Evolutionary conservation across 1,140 invertebrate species (phyloP), one percentile per base, ranked within the genome.

Genomic region (Stratiolaelaps scimitus): DNA sequence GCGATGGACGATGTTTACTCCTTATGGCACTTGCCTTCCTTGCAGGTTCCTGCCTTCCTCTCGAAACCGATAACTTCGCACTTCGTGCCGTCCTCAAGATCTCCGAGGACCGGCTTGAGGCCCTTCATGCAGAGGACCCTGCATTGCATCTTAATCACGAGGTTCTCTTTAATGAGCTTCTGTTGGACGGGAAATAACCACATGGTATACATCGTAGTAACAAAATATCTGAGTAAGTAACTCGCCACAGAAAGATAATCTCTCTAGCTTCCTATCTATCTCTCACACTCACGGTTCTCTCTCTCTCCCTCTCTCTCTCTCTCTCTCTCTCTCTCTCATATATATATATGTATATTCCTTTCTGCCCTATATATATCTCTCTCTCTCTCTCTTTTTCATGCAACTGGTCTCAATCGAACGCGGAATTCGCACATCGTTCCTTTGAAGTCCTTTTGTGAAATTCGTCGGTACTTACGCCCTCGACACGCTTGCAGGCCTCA

Each of bases 61-160:
- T 28, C 28, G 47, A 48, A 48, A 28, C 20, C 28, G 47, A 48
- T 48, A 23, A 19, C 4, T 28, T 48, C 47, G 47, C 47, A 48
- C 15, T 48, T 28, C 7, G 47, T 48, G 20, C 47, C 47, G 47
- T 48, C 47, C 7, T 19, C 19, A 15, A 48, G 47, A 28, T 48
- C 28, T 28, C 28, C 47, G 47, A 48, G 28, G 15, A 28, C 28
- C 4, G 47, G 15, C 4, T 23, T 6, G 19, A 23, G 19, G 4
- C 47, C 47, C 47, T 48, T 48, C 19, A 28, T 48, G 15, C 47
- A 48, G 7, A 4, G 20, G 47, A 48, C 47, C 47, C 28, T 48
- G 15, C 47, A 48, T 15, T 48, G 47, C 47, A 48, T 48, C 47
- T 48, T 48, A 28, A 48, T 48, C 47, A 48, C 19, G 28, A 28